A percentile compares a stretch with the other conserved stretches of the same genome.
These are phyloP conservation scores for Rhadinocentrus ornatus DNA, from an alignment of 2,797 vertebrate genomes.

Conservation along the genomic window DNA sequence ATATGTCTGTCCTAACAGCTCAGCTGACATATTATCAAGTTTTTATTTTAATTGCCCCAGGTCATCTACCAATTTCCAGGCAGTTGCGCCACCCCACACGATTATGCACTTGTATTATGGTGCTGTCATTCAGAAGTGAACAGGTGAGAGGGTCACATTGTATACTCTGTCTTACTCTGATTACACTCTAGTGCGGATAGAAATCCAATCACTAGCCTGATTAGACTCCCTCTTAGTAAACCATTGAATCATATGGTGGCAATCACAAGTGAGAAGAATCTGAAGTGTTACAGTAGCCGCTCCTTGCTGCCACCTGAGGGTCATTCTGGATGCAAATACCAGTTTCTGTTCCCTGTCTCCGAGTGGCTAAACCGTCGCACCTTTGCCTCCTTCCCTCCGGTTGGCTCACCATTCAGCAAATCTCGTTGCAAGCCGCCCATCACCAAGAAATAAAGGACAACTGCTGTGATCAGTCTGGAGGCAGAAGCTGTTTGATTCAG, in stretches of 20 bases:
- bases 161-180: constrained; percentile 49
- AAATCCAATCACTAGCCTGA: constrained; percentile 63
- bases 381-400: too few relatives aligned
- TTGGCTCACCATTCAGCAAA: too few relatives aligned
- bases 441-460: too few relatives aligned
- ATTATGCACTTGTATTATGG: constrained; percentile 41
- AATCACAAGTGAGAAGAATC: constrained; percentile 3
- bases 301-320: too few relatives aligned
- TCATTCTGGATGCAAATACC: too few relatives aligned
- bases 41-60: constrained; percentile 3
- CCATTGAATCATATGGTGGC: constrained; percentile 46
- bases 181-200: constrained; percentile 46
- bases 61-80: constrained; percentile 17
- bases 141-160: constrained; percentile 58
- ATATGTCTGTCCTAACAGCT: background rate
- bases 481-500: too few relatives aligned
- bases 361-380: too few relatives aligned
- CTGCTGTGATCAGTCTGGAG: too few relatives aligned
- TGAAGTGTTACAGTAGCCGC: background rate
- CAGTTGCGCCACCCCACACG: constrained; percentile 5
- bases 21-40: background rate
- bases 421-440: too few relatives aligned
- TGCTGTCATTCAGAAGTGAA: constrained; percentile 29
- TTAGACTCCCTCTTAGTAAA: constrained; percentile 56
- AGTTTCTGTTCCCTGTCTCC: too few relatives aligned